Base-by-base conservation (phyloP, 2,888 invertebrate genomes). In the Drosophila acutilabella region DNA sequence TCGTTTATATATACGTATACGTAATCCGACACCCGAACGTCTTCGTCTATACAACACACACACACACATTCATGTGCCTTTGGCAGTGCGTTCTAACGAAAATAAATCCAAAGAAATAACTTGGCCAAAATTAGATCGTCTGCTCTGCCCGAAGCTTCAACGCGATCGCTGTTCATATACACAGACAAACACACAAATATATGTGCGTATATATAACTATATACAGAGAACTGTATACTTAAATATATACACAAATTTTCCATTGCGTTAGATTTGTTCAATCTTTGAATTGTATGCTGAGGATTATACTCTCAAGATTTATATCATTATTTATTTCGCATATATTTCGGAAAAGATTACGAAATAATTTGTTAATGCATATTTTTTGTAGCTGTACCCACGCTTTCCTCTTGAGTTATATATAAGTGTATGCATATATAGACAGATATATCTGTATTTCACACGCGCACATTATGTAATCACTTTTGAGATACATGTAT, bases 111-210 rank as follows among this genome's bases (percentile, higher is more conserved):
- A 75, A 66, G 75, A 80, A 83, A 84, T 82, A 88, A 79, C 82
- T 91, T 86, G 77, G 90, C 91, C 91, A 91, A 91, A 91, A 90
- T 92, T 91, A 92, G 91, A 89, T 72, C 85, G 87, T 82, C 80
- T 83, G 74, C 68, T 73, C 62, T 58, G 45, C 10, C 41, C 53
- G 52, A 53, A n/a, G 40, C 47, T 56, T 44, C 38, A 50, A 16
- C 10, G 56, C 45, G 57, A 57, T 57, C 57, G 52, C 47, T 52
- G 10, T 26, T 50, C 57, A 26, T 44, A 10, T 44, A 59, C 44
- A 69, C 45, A 72, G 26, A 33, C 4, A 20, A 20, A 20, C 20
- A 42, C 40, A 41, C 51, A 65, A 14, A 50, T 33, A 18, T 18
- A 33, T 18, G 11, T 13, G 4, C 18, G 6, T 50, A 33, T 48